These are phyloP conservation scores for Plecotus auritus DNA, from an alignment of 2,113 vertebrate genomes.

Conservation along the genomic window DNA sequence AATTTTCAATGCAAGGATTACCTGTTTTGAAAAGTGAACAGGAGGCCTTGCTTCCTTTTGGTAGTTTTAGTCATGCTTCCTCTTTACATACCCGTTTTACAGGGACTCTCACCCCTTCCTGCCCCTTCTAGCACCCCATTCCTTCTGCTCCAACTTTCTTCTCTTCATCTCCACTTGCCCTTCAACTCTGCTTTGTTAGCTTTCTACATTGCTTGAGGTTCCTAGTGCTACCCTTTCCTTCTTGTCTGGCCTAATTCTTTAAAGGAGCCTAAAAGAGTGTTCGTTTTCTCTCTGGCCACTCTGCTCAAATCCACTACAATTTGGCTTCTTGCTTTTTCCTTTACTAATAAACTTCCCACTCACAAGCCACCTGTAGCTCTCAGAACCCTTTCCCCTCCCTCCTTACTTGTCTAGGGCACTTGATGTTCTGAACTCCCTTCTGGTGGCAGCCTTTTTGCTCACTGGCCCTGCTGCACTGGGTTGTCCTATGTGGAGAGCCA, in stretches of 20 bases:
- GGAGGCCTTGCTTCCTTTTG: not conserved
- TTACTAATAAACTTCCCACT: not conserved
- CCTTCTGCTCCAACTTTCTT: not conserved
- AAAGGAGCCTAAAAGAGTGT: not conserved
- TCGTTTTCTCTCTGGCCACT: not conserved
- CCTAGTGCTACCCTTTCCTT: not conserved
- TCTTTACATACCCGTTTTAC: not conserved
- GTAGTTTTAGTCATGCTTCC: not conserved
- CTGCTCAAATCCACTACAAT: not conserved
- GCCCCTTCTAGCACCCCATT: not conserved
- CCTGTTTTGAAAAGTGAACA: not conserved
- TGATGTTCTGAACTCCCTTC: not conserved
- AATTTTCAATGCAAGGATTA: not conserved
- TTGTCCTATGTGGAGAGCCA: not conserved
- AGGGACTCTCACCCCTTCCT: not conserved
- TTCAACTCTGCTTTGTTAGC: not conserved
- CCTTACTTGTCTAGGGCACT: not conserved
- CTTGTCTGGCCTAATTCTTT: not conserved
- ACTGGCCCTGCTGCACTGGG: not conserved
- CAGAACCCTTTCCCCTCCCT: not conserved
- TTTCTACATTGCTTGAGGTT: not conserved
- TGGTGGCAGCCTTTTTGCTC: not conserved
- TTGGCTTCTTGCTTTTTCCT: not conserved
- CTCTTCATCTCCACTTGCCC: not conserved
- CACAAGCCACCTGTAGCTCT: not conserved